Base-by-base conservation (phyloP, 2,888 invertebrate genomes). In the Entomobrya proxima region DNA sequence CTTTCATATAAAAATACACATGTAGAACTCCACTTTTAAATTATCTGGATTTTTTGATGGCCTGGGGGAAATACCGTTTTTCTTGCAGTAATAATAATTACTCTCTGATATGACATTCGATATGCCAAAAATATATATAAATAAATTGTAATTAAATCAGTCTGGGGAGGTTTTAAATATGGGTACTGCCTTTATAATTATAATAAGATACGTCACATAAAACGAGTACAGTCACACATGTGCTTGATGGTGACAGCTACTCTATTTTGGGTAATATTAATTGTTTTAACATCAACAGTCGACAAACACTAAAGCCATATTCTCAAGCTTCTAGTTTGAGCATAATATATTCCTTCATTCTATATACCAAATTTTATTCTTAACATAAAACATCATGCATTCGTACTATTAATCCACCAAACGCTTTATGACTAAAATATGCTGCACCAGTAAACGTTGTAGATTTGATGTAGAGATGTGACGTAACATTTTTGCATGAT, bases 251-350 rank as follows among this genome's bases (percentile, higher is more conserved):
- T 72, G 80, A 82, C 82, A 82, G 82, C 47, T 37, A 74, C 44
- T 64, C 50, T 27, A 82, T 82, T 82, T 69, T 50, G 0, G 18
- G 58, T 27, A 80, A 50, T 47, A 82, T 82, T 82, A 82, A 82
- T 82, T 82, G 75, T 69, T 81, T 81, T 44, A 58, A 40, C 79
- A 37, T 67, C 67, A 74, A 74, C 72, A 74, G 72, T 74, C 69
- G 35, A 67, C 21, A 21, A n/a, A n/a, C n/a, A n/a, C n/a, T n/a
- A n/a, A n/a, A n/a, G n/a, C n/a, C n/a, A n/a, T n/a, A n/a, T n/a
- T n/a, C n/a, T n/a, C n/a, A n/a, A n/a, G n/a, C n/a, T n/a, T n/a
- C n/a, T n/a, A n/a, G n/a, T n/a, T n/a, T n/a, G n/a, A n/a, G n/a
- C n/a, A n/a, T n/a, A n/a, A n/a, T n/a, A n/a, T n/a, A n/a, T n/a